Evolutionary conservation across 2,797 vertebrate genomes (phyloP).

Genomic region (Diglossa cyanea): DNA sequence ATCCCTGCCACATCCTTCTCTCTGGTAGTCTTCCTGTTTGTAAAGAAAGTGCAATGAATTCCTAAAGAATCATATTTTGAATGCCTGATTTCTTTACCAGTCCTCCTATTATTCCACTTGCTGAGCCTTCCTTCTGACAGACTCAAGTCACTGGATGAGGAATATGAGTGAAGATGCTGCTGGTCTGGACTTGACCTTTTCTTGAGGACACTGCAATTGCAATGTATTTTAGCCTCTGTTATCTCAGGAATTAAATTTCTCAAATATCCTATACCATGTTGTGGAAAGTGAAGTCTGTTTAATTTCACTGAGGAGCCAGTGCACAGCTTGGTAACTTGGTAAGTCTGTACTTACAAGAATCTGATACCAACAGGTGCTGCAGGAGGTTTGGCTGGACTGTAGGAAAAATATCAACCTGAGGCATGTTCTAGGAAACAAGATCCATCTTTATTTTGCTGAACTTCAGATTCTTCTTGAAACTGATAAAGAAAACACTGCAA

Average conservation of each 20-base stretch:
- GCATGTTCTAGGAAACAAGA: not conserved
- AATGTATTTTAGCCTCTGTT: not conserved
- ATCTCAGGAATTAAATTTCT: not conserved
- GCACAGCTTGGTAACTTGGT: not conserved
- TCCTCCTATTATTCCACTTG: not conserved
- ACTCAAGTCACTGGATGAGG: not conserved
- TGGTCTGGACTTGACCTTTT: not conserved
- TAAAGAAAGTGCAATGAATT: not conserved
- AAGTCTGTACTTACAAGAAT: not conserved
- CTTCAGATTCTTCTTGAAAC: not conserved
- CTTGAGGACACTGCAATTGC: not conserved
- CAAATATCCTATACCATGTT: not conserved
- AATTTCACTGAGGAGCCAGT: not conserved
- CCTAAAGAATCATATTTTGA: not conserved
- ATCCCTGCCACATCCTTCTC: not conserved
- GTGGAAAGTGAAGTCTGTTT: not conserved
- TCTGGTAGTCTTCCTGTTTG: not conserved
- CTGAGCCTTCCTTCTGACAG: not conserved
- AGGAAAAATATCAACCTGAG: not conserved
- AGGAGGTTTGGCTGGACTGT: not conserved
- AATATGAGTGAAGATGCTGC: not conserved
- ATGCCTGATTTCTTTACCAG: not conserved
- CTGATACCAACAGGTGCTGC: not conserved
- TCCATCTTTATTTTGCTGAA: not conserved
- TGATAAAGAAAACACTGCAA: not conserved